phyloP scores from a whole-genome alignment of 2,113 vertebrate genomes.

The Hippopotamus amphibius region DNA sequence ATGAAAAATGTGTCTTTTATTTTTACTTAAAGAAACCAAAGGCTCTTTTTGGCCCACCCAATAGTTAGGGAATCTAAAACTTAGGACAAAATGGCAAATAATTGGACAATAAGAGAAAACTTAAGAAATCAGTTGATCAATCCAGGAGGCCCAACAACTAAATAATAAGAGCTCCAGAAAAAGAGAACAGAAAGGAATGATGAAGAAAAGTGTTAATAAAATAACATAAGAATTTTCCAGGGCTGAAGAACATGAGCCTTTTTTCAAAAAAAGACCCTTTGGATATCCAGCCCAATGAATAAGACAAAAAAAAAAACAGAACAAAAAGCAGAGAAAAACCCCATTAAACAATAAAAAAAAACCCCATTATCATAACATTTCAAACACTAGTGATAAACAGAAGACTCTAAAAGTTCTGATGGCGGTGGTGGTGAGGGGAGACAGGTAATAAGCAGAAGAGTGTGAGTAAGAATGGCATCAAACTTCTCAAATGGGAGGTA shows the following conservation, averaged over 20 bases:
- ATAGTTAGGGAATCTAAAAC: conserved; percentile 2
- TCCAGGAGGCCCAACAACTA: background rate
- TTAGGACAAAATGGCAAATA: background rate
- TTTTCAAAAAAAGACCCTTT: background rate
- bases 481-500: background rate
- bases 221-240: background rate
- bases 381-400: background rate
- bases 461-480: background rate
- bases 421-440: background rate
- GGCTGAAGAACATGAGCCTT: background rate
- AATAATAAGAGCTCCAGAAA: background rate
- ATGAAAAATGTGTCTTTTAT: no score
- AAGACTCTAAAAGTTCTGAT: background rate
- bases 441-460: background rate
- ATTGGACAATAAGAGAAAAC: background rate
- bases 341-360: background rate
- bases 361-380: background rate
- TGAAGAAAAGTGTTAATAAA: background rate
- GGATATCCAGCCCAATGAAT: background rate
- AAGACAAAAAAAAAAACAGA: background rate
- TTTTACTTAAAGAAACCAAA: no score
- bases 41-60: no score
- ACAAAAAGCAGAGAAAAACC: background rate
- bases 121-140: background rate
- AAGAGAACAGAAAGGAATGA: background rate